phyloP scores from a whole-genome alignment of 2,888 invertebrate species.

The Amiota communis region DNA sequence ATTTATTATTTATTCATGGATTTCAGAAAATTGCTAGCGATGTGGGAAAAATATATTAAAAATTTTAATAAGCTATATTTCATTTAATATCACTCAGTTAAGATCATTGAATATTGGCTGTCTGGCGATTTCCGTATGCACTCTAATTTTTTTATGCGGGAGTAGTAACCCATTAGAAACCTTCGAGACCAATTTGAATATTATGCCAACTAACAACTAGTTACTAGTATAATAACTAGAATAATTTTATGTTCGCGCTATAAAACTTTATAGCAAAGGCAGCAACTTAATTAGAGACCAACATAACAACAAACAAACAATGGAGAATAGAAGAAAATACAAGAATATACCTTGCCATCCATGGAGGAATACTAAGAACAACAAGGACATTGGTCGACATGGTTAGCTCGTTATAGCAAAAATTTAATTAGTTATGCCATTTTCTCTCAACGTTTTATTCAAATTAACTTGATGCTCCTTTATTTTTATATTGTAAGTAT shows the following conservation, averaged over 20 bases:
- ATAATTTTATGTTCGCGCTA: background rate
- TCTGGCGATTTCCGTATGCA: too few species aligned
- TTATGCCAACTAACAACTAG: background rate
- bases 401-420: background rate
- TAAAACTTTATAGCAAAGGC: constrained; percentile 19
- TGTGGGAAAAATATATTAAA: too few species aligned
- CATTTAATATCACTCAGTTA: too few species aligned
- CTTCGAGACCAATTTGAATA: background rate
- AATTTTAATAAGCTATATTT: too few species aligned
- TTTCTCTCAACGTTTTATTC: background rate
- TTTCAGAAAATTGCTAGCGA: too few species aligned
- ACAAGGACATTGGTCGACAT: background rate
- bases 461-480: background rate
- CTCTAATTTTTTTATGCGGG: too few species aligned
- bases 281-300: constrained; percentile 6
- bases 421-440: constrained; percentile 27
- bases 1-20: too few species aligned
- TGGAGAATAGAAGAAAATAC: background rate
- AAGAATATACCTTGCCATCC: background rate
- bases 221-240: background rate
- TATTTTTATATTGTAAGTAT: background rate
- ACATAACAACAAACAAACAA: background rate
- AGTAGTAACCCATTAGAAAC: too few species aligned
- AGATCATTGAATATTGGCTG: too few species aligned
- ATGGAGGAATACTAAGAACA: too few species aligned